A percentile compares a stretch with the other conserved stretches of the same genome.
phyloP scores from a whole-genome alignment of 2,797 vertebrate genomes.

The Silurus lanzhouensis region DNA sequence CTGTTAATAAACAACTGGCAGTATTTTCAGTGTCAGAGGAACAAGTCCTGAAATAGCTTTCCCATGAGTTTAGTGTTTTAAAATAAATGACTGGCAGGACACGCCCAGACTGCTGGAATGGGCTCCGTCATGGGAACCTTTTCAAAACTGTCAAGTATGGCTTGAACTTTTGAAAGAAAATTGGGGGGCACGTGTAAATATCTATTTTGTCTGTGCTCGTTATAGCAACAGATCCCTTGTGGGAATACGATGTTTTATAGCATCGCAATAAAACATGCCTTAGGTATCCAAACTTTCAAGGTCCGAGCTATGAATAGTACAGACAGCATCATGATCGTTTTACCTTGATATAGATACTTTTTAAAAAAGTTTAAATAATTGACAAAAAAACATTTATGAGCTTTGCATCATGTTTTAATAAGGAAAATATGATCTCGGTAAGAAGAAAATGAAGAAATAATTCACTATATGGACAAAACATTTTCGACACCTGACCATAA shows the following conservation, averaged over 20 bases:
- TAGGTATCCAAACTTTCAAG: conserved; percentile 6
- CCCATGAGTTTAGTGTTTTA: conserved; percentile 79
- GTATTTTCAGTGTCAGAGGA: conserved; percentile 70
- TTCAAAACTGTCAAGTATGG: conserved; percentile 69
- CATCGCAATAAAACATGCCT: conserved; percentile 32
- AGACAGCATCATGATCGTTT: not conserved
- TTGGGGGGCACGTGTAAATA: conserved; percentile 51
- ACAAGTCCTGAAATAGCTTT: conserved; percentile 79
- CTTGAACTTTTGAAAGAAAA: conserved; percentile 61
- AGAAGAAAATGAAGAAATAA: conserved; percentile 6
- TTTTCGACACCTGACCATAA: too few relatives aligned
- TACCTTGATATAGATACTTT: not conserved
- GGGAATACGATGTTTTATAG: conserved; percentile 51
- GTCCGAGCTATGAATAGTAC: not conserved
- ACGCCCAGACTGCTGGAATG: conserved; percentile 67
- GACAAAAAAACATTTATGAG: not conserved
- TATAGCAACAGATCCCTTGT: conserved; percentile 51
- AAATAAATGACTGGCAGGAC: conserved; percentile 75
- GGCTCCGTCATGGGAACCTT: conserved; percentile 78
- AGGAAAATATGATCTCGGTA: conserved; percentile 40
- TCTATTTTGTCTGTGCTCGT: conserved; percentile 53
- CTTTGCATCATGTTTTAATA: conserved; percentile 10
- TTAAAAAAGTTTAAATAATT: not conserved
- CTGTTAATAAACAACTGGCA: conserved; percentile 71
- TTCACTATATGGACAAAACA: too few relatives aligned